Percentiles rank a stretch among this genome's conserved stretches.
These are phyloP conservation scores for Periophthalmus modestus DNA, from an alignment of 2,113 vertebrate species.

Conservation along the genomic window DNA sequence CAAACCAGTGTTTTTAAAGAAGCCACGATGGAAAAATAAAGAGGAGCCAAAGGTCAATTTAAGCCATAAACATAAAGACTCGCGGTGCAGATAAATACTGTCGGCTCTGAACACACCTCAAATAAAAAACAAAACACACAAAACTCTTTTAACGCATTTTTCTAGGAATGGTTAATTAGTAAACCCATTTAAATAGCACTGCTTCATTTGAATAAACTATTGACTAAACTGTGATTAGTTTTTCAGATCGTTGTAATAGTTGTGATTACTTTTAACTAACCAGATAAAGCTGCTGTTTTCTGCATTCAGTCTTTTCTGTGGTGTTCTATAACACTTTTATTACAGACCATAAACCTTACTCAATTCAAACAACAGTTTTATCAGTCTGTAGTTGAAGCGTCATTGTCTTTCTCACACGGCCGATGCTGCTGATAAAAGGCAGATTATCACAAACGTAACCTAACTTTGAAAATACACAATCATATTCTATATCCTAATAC, in stretches of 20 bases:
- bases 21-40: not conserved
- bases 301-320: not conserved
- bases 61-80: slow-evolving; percentile 66
- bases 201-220: not conserved
- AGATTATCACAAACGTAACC: not conserved
- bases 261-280: not conserved
- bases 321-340: slow-evolving; percentile 4
- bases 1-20: slow-evolving; percentile 6
- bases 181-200: not conserved
- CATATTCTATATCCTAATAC: not conserved
- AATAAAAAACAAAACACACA: slow-evolving; percentile 28
- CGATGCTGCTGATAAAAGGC: not conserved
- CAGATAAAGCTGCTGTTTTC: not conserved
- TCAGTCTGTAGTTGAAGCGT: slow-evolving; percentile 8
- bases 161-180: not conserved
- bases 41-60: slow-evolving; percentile 67
- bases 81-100: slow-evolving; percentile 68
- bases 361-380: slow-evolving; percentile 11
- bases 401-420: slow-evolving; percentile 24
- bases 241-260: not conserved
- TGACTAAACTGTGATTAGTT: not conserved
- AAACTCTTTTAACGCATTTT: slow-evolving; percentile 20
- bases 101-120: slow-evolving; percentile 69
- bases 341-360: slow-evolving; percentile 12
- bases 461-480: not conserved